phyloP scores from a whole-genome alignment of 1,140 invertebrate genomes.

The Eufriesea mexicana region DNA sequence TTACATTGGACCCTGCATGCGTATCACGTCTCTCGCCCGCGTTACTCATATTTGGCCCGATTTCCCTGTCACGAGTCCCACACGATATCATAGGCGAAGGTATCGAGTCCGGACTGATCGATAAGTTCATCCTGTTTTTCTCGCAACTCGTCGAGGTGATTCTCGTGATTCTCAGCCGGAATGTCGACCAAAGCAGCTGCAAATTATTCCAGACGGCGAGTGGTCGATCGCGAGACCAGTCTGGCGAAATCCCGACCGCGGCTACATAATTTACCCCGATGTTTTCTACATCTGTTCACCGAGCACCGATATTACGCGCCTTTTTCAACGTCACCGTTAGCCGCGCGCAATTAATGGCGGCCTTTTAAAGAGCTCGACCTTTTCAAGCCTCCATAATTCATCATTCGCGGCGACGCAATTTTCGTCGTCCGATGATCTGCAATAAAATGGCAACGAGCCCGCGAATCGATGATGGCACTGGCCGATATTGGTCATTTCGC shows the following conservation, averaged over 20 bases:
- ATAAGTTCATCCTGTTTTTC: background rate
- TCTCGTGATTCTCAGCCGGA: background rate
- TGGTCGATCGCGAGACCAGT: background rate
- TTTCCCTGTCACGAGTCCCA: too few species aligned
- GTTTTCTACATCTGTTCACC: constrained; percentile 9
- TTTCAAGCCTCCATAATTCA: constrained; percentile 26
- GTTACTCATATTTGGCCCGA: too few species aligned
- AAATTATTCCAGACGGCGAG: background rate
- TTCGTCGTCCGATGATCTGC: constrained; percentile 14
- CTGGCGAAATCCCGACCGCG: background rate
- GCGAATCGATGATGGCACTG: background rate
- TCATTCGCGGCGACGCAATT: constrained; percentile 17
- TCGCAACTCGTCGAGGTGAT: background rate
- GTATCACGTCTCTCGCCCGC: too few species aligned
- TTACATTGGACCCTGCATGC: too few species aligned
- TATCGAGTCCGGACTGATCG: too few species aligned
- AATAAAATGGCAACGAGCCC: constrained; percentile 16
- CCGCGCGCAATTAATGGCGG: constrained; percentile 1
- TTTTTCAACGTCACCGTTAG: constrained; percentile 28
- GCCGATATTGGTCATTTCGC: constrained; percentile 19
- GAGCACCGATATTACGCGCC: background rate
- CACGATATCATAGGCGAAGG: too few species aligned
- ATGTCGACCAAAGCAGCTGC: background rate
- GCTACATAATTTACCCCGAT: constrained; percentile 20
- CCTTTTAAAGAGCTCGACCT: background rate